phyloP scores from a whole-genome alignment of 2,888 invertebrate genomes.

The Drosophila borealis region DNA sequence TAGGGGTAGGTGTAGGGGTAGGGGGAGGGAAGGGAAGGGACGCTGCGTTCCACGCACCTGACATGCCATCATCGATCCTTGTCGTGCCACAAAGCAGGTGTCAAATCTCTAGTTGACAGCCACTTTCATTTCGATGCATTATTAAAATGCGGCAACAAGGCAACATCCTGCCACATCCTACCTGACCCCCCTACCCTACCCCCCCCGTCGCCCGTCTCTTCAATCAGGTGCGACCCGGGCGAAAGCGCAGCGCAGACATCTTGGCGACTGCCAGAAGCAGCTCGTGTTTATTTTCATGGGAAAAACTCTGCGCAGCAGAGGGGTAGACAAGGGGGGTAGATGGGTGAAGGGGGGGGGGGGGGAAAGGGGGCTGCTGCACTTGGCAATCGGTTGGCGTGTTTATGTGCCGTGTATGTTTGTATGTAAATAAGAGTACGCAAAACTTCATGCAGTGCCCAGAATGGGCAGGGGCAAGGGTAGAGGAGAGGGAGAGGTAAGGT shows the following conservation, averaged over 20 bases:
- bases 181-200: constrained; percentile 16
- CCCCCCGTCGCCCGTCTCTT: neutral
- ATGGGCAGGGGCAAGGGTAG: neutral
- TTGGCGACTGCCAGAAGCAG: constrained; percentile 72
- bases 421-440: constrained; percentile 78
- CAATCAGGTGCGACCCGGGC: constrained; percentile 55
- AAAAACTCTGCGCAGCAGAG: constrained; percentile 62
- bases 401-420: constrained; percentile 63
- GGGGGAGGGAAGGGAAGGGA: neutral
- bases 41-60: constrained; percentile 30
- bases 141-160: constrained; percentile 76
- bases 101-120: constrained; percentile 79
- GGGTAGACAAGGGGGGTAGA: neutral
- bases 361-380: constrained; percentile 49
- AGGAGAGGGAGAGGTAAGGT: no score
- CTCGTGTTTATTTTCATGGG: constrained; percentile 77
- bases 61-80: constrained; percentile 73
- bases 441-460: constrained; percentile 75
- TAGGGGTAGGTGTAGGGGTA: no score
- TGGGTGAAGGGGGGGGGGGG: neutral
- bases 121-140: constrained; percentile 81
- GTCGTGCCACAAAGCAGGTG: constrained; percentile 78
- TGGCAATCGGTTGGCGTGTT: constrained; percentile 62
- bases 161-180: constrained; percentile 74
- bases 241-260: constrained; percentile 67